Evolutionary conservation across 1,140 invertebrate species (phyloP), one percentile per base, ranked within the genome.

Genomic region (Drosophila dunni): DNA sequence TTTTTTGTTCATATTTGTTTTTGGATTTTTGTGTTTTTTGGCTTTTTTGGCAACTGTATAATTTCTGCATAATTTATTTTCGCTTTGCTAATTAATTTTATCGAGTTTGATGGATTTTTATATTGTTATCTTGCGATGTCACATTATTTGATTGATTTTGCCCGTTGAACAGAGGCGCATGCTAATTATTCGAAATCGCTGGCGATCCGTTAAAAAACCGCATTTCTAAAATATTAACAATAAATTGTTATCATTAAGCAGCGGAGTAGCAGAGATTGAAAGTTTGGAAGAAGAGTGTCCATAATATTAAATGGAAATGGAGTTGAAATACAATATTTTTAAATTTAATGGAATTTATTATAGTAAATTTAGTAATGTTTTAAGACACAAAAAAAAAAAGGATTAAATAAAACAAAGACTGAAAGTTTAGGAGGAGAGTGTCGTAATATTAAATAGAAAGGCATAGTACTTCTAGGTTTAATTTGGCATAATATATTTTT

Each of bases 21-120:
- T 29, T 29, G 24, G 24, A 4, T 29, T 29, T 29, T 29, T 29
- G 24, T n/a, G 24, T 4, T 29, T 3, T 29, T 29, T 29, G 24
- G 24, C n/a, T 17, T 29, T 29, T 29, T 29, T 29, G 24, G 13
- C 34, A 48, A 70, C 54, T 74, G 78, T 60, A 81, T 81, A 84
- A 71, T 70, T 78, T 84, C 74, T 81, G 81, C 81, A 84, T 85
- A 84, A 81, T 74, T 81, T 78, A 77, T 68, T 71, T 60, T 53
- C 17, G 42, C 29, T 29, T 68, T 71, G 33, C 79, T 60, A 61
- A 77, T 74, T 56, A 62, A 76, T 66, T 73, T 76, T 51, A 63
- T 57, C 67, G 65, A 74, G 57, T 81, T 68, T 85, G 81, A 85
- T 78, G 78, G 53, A 81, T 84, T 65, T 60, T 61, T 53, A 73